Evolutionary conservation across 2,888 invertebrate genomes (phyloP), one percentile per base, ranked within the genome.

Genomic region (Phytoseiulus persimilis): DNA sequence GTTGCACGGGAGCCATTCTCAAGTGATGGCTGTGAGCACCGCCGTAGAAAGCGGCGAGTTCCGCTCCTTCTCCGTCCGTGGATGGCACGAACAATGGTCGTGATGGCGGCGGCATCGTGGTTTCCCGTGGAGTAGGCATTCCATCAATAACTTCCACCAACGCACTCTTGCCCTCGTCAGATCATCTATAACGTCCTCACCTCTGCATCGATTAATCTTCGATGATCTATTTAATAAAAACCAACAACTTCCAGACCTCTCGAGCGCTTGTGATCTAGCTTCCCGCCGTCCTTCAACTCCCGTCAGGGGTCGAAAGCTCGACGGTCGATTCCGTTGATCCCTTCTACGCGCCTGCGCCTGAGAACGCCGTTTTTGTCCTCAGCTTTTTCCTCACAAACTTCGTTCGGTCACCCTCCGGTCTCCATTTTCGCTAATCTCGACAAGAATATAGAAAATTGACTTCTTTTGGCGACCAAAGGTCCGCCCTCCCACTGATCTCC

Each of bases 141-240:
- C 65, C 65, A 65, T 65, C 65, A 65, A 65, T 65, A 65, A 65
- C 65, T 23, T 65, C 18, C 28, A 14, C 65, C 65, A 28, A 14
- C 65, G 28, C 14, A 65, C 14, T 14, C 65, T 65, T 28, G 65
- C 65, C 28, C 65, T 65, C 65, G 65, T 65, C 65, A 65, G 65
- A 65, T 65, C 65, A 65, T 65, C 65, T 65, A 65, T 65, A 65
- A 65, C 65, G 65, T 65, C 65, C 65, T 65, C 65, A 65, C 65
- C 65, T 65, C 65, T 65, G 23, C 14, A 65, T 65, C 65, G 65
- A 65, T 65, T 65, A 65, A 65, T 65, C 65, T 65, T 65, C 65
- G 65, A 65, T 65, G 65, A 65, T 65, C 65, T 65, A 65, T 65
- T 65, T 65, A 65, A 65, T 65, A 65, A 65, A 65, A 65, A 65